Conservation (phyloP, 1,140 invertebrate genomes). For the Linepithema humile region DNA sequence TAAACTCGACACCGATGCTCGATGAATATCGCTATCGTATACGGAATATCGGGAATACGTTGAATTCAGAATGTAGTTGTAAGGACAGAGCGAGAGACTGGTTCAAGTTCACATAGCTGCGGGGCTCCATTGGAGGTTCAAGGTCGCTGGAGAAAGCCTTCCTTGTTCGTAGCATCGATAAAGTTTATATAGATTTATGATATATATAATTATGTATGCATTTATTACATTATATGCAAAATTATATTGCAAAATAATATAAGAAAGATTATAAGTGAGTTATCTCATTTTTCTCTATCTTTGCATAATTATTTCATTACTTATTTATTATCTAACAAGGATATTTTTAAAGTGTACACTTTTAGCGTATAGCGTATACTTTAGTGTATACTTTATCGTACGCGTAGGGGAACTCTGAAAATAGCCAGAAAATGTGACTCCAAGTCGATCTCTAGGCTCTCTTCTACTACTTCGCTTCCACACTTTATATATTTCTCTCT, state of each 20-base stretch:
- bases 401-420: conserved; percentile 56
- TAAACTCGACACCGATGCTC: background rate
- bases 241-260: conserved; percentile 2
- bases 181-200: conserved; percentile 50
- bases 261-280: background rate
- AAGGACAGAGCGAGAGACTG: conserved; percentile 75
- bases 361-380: no score
- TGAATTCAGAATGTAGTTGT: background rate
- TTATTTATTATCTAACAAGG: background rate
- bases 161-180: conserved; percentile 66
- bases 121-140: conserved; percentile 74
- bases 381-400: no score
- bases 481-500: background rate
- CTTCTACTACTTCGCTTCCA: background rate
- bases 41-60: background rate
- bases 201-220: background rate
- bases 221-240: background rate
- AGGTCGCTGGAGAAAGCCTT: conserved; percentile 76
- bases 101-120: conserved; percentile 81
- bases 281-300: background rate
- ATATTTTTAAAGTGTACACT: background rate
- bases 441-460: conserved; percentile 15
- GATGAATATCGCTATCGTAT: background rate
- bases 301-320: no score
- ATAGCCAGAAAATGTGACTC: conserved; percentile 50